Conservation (phyloP, 92 coral and sea anemone species). For the Umimayanthus kanabou region DNA sequence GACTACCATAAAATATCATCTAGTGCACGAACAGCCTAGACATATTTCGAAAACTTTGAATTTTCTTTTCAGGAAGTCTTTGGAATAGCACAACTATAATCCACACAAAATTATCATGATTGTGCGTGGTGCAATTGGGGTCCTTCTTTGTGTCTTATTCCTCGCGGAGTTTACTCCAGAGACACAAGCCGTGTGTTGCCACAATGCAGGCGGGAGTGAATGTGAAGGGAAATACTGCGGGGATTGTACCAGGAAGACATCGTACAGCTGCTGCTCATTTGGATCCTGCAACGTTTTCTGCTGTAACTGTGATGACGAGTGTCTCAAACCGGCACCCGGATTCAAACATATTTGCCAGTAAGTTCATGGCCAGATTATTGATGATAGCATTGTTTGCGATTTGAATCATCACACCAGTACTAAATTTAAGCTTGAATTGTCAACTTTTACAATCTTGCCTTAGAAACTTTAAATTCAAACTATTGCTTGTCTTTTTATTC, state of each 20-base stretch:
- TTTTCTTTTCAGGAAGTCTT: too few relatives aligned
- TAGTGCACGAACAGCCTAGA: too few relatives aligned
- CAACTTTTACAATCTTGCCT: too few relatives aligned
- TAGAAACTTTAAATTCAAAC: background rate
- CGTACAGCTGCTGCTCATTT: background rate
- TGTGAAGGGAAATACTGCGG: constrained; percentile 21
- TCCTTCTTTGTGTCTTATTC: background rate
- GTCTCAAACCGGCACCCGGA: constrained; percentile 6
- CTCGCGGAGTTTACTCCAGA: constrained; percentile 3
- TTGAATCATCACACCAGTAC: too few relatives aligned
- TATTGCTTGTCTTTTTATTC: background rate
- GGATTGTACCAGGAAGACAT: background rate
- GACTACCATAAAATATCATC: too few relatives aligned
- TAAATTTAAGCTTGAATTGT: too few relatives aligned
- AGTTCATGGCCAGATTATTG: background rate
- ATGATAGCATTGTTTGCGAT: too few relatives aligned
- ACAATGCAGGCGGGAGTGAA: background rate
- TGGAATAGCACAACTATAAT: too few relatives aligned
- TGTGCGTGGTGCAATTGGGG: background rate
- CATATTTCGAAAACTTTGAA: too few relatives aligned
- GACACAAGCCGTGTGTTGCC: background rate
- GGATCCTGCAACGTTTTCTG: constrained; percentile 26
- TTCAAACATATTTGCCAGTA: background rate
- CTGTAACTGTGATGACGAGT: constrained; percentile 15
- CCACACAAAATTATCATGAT: background rate